A percentile compares a stretch with the other conserved stretches of the same genome.
These are phyloP conservation scores for Melinopterus prodromus DNA, from an alignment of 2,888 invertebrate genomes.

Conservation along the genomic window DNA sequence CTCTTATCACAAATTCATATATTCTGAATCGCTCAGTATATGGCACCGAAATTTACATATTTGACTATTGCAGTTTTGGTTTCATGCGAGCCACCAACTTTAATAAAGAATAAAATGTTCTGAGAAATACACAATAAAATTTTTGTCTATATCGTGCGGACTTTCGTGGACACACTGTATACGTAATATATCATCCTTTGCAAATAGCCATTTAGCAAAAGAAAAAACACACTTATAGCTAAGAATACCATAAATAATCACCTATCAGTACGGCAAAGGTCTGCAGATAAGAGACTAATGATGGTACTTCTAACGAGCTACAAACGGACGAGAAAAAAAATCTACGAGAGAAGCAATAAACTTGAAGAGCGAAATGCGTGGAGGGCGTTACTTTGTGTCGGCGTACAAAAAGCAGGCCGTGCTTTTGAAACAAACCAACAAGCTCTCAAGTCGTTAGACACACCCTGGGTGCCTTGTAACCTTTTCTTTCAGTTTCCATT, in stretches of 20 bases:
- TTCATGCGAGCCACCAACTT: no score
- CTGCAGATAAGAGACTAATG: neutral
- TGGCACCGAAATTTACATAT: no score
- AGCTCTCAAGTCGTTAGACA: slow-evolving; percentile 4
- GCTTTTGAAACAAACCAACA: neutral
- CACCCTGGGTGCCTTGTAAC: slow-evolving; percentile 4
- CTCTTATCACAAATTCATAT: no score
- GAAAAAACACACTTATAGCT: neutral
- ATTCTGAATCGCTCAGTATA: no score
- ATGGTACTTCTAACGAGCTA: neutral
- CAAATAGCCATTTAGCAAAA: no score
- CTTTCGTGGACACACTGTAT: no score
- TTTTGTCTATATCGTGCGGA: no score
- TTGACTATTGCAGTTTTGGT: no score
- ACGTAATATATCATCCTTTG: neutral
- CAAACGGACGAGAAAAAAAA: neutral
- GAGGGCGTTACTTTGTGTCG: slow-evolving; percentile 4
- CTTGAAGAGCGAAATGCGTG: neutral
- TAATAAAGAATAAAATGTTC: no score
- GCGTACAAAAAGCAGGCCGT: neutral
- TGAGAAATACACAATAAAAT: no score
- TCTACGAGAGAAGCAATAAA: neutral
- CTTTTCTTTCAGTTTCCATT: neutral
- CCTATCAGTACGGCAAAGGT: neutral
- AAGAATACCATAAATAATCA: neutral